Evolutionary conservation across 2,888 invertebrate genomes (phyloP).

Genomic region (Agrotis segetum): DNA sequence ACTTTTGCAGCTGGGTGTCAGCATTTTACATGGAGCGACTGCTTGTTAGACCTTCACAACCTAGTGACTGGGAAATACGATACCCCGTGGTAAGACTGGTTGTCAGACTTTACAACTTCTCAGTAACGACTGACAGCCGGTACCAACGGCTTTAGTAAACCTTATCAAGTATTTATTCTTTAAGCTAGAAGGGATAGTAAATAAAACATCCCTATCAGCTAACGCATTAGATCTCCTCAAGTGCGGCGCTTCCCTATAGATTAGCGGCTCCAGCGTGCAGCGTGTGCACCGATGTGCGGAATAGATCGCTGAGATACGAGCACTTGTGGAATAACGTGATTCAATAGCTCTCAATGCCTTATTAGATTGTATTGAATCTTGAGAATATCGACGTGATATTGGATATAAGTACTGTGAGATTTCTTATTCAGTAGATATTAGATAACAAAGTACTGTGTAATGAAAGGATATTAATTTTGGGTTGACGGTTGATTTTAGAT

Average conservation of each 20-base stretch:
- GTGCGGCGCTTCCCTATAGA: background rate
- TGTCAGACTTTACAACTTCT: too few species aligned
- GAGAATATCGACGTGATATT: constrained; percentile 7
- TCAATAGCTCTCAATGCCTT: constrained; percentile 16
- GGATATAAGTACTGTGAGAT: background rate
- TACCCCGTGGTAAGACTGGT: too few species aligned
- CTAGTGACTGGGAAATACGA: too few species aligned
- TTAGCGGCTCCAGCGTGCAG: constrained; percentile 12
- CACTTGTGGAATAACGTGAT: constrained; percentile 20
- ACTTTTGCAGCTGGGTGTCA: too few species aligned
- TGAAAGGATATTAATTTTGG: too few species aligned
- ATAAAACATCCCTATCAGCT: background rate
- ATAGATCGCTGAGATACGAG: constrained; percentile 25
- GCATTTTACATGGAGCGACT: too few species aligned
- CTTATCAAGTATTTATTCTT: too few species aligned
- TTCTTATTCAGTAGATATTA: background rate
- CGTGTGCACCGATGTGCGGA: constrained; percentile 31
- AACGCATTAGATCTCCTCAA: background rate
- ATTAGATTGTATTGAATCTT: constrained; percentile 27
- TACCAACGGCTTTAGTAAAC: too few species aligned
- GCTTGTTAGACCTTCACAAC: too few species aligned
- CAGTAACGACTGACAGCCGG: too few species aligned
- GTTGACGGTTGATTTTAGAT: too few species aligned
- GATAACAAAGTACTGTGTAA: background rate
- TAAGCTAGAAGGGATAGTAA: background rate